These are phyloP conservation scores for Tridacna crocea DNA, from an alignment of 2,888 invertebrate genomes.

Conservation along the genomic window DNA sequence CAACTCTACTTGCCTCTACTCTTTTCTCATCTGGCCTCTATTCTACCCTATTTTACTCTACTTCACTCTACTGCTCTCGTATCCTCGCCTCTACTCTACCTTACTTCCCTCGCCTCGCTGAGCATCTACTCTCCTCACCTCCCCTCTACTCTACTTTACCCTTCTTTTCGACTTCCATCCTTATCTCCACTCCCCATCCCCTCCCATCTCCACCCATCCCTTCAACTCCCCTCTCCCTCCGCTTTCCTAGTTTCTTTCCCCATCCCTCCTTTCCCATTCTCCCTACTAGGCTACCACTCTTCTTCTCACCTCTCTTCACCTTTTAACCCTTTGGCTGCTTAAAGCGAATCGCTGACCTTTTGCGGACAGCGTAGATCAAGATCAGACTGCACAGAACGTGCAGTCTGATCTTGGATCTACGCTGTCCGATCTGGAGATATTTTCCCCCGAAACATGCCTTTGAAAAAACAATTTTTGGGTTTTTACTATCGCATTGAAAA, in stretches of 20 bases:
- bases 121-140: background rate
- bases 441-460: too few relatives aligned
- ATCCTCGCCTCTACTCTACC: background rate
- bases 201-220: background rate
- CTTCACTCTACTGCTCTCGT: background rate
- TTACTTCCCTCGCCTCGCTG: too few relatives aligned
- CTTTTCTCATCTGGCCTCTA: background rate
- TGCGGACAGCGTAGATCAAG: too few relatives aligned
- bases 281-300: background rate
- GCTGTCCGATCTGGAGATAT: too few relatives aligned
- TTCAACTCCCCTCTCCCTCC: background rate
- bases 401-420: too few relatives aligned
- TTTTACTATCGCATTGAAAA: too few relatives aligned
- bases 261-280: background rate
- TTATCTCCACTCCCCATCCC: background rate
- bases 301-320: background rate
- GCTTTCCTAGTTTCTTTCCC: background rate
- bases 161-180: background rate
- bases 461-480: too few relatives aligned
- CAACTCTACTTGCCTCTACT: background rate
- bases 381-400: too few relatives aligned
- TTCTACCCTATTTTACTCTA: background rate
- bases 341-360: too few relatives aligned
- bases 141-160: background rate
- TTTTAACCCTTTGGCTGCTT: too few relatives aligned